A percentile compares a stretch with the other conserved stretches of the same genome.
These are phyloP conservation scores for Sinhomidia bicolor DNA, from an alignment of 2,888 invertebrate genomes.

Conservation along the genomic window DNA sequence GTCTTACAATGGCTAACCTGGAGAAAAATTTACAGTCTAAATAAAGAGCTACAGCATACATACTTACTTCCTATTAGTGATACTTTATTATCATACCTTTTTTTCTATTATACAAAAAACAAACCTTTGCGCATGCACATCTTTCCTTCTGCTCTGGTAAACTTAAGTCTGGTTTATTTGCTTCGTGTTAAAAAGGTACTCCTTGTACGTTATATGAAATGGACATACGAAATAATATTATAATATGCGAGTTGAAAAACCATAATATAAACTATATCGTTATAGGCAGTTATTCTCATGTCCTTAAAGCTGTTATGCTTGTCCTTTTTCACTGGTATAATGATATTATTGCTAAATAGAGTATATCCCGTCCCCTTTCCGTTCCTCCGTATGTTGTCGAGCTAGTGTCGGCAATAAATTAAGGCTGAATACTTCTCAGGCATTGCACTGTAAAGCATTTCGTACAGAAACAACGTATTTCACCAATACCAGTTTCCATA, in stretches of 20 bases:
- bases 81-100: background rate
- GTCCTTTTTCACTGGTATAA: background rate
- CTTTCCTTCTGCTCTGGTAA: background rate
- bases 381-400: constrained; percentile 30
- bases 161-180: background rate
- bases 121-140: constrained; percentile 27
- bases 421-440: background rate
- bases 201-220: too few relatives aligned
- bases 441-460: background rate
- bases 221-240: too few relatives aligned
- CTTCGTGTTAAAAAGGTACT: background rate
- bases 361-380: constrained; percentile 16
- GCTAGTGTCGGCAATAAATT: background rate
- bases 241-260: too few relatives aligned
- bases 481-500: too few relatives aligned
- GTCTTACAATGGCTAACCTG: constrained; percentile 37
- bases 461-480: too few relatives aligned
- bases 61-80: background rate
- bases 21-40: background rate
- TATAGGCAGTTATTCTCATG: background rate
- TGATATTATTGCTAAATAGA: background rate
- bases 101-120: background rate
- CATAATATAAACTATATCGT: background rate
- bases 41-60: background rate
- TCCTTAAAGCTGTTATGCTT: background rate